phyloP scores from a whole-genome alignment of 2,888 invertebrate species.

The Macaria liturata region DNA sequence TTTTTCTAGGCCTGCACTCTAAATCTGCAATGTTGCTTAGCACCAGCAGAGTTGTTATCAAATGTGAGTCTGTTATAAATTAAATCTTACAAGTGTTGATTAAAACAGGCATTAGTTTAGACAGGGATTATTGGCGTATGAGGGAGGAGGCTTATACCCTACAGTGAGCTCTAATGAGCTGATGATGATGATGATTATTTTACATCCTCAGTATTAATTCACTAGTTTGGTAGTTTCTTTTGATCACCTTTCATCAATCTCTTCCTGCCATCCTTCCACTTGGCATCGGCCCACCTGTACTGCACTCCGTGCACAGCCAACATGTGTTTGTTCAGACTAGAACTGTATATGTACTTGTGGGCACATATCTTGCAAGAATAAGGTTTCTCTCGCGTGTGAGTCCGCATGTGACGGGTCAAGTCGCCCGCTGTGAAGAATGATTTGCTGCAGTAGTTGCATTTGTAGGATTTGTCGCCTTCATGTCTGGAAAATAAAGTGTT shows the following conservation, averaged over 20 bases:
- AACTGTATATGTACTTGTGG: slow-evolving; percentile 68
- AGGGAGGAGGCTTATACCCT: too few species aligned
- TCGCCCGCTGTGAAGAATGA: slow-evolving; percentile 67
- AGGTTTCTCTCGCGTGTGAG: slow-evolving; percentile 71
- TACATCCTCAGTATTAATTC: too few species aligned
- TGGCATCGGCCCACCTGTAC: slow-evolving; percentile 67
- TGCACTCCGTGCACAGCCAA: slow-evolving; percentile 64
- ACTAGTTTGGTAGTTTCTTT: too few species aligned
- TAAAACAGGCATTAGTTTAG: too few species aligned
- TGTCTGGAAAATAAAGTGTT: slow-evolving; percentile 61
- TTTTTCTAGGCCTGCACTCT: too few species aligned
- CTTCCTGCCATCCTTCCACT: slow-evolving; percentile 39
- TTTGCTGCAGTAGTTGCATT: slow-evolving; percentile 62
- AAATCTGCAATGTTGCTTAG: too few species aligned
- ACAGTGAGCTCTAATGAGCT: too few species aligned
- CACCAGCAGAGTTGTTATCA: too few species aligned
- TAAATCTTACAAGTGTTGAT: too few species aligned
- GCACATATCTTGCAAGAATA: slow-evolving; percentile 67
- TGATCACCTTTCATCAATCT: slow-evolving; percentile 22
- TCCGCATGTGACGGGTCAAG: slow-evolving; percentile 62
- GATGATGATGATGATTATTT: too few species aligned
- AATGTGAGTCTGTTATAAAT: too few species aligned
- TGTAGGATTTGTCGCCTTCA: slow-evolving; percentile 65
- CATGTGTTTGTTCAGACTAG: slow-evolving; percentile 77
- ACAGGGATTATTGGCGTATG: too few species aligned